A percentile compares a stretch with the other conserved stretches of the same genome.
Evolutionary conservation across 2,797 vertebrate genomes (phyloP).

Genomic region (Microctenopoma lineatum): DNA sequence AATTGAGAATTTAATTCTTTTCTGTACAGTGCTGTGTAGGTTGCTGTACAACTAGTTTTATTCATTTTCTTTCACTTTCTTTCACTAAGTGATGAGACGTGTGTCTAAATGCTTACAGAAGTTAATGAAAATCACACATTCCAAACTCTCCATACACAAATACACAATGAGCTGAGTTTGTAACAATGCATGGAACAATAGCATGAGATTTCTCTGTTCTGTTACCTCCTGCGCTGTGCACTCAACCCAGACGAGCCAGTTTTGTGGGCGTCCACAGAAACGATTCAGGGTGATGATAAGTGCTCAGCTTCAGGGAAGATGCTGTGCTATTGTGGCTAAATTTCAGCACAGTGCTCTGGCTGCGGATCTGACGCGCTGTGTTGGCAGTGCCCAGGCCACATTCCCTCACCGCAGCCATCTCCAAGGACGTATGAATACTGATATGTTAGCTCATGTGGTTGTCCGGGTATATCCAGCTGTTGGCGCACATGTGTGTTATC

Average conservation of each 20-base stretch:
- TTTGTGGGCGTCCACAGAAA: constrained; percentile 77
- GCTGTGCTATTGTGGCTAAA: constrained; percentile 76
- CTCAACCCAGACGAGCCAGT: constrained; percentile 63
- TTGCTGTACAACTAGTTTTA: constrained; percentile 12
- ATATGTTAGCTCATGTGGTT: constrained; percentile 27
- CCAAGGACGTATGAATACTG: constrained; percentile 9
- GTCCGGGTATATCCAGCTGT: constrained; percentile 20
- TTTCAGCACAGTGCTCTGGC: constrained; percentile 72
- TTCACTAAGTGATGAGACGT: constrained; percentile 21
- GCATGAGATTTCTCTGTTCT: constrained; percentile 74
- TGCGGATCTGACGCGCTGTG: constrained; percentile 64
- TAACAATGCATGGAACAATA: constrained; percentile 65
- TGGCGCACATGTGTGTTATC: constrained; percentile 16
- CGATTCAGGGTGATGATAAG: constrained; percentile 82
- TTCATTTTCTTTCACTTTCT: constrained; percentile 20
- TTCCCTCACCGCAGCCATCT: constrained; percentile 7
- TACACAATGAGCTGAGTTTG: constrained; percentile 64
- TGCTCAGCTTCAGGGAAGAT: constrained; percentile 70
- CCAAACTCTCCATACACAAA: constrained; percentile 3
- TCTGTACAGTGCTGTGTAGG: constrained; percentile 4
- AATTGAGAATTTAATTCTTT: constrained; percentile 20
- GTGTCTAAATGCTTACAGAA: constrained; percentile 19
- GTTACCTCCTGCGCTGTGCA: constrained; percentile 70
- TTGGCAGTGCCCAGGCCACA: constrained; percentile 48
- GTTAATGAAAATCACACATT: constrained; percentile 43